phyloP scores from a whole-genome alignment of 2,797 vertebrate genomes.

The Myoxocephalus aenaeus region DNA sequence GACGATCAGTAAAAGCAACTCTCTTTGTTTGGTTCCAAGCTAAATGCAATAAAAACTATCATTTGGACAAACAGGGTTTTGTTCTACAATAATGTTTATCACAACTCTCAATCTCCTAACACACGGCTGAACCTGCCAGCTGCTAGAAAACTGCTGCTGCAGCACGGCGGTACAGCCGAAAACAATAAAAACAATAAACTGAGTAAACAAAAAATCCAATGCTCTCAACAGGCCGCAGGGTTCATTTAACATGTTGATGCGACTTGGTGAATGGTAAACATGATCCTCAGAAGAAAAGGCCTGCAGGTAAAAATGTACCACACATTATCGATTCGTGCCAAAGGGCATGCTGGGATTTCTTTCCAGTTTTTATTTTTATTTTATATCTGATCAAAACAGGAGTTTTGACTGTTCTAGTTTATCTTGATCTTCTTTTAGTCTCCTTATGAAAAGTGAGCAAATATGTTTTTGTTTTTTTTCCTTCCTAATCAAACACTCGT shows the following conservation, averaged over 20 bases:
- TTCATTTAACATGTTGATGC: constrained; percentile 2
- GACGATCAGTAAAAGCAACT: background rate
- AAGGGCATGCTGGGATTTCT: background rate
- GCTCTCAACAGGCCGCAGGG: background rate
- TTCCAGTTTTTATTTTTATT: background rate
- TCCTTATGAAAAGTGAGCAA: background rate
- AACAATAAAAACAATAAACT: background rate
- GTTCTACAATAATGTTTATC: background rate
- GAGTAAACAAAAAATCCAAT: constrained; percentile 8
- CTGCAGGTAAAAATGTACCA: background rate
- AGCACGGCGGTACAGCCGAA: background rate
- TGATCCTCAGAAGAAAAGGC: background rate
- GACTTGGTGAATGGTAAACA: background rate
- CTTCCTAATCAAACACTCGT: background rate
- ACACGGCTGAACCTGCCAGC: constrained; percentile 4
- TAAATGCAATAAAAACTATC: too few species aligned
- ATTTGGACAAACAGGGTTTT: background rate
- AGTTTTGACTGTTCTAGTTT: too few species aligned
- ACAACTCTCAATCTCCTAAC: background rate
- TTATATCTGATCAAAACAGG: background rate
- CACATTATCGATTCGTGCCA: background rate
- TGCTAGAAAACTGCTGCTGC: background rate
- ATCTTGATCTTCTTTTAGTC: background rate
- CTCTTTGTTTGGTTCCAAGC: too few species aligned
- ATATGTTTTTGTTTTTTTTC: background rate